Percentiles rank a stretch among this genome's conserved stretches.
phyloP scores from a whole-genome alignment of 2,888 invertebrate genomes.

The Agriopis leucophaearia region DNA sequence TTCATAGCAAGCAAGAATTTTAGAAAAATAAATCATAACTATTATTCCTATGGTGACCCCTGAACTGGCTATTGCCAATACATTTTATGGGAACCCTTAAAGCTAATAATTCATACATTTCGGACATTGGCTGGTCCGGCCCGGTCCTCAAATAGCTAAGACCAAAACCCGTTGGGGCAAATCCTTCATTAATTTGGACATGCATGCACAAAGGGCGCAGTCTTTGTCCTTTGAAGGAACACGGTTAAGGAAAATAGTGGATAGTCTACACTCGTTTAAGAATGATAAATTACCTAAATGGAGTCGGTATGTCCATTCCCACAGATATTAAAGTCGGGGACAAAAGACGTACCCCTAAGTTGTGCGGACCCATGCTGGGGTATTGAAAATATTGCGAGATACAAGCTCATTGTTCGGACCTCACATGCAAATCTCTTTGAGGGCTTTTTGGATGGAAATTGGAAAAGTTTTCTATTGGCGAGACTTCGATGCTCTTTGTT shows the following conservation, averaged over 20 bases:
- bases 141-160: slow-evolving; percentile 58
- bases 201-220: slow-evolving; percentile 70
- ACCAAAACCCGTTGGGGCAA: slow-evolving; percentile 74
- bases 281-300: slow-evolving; percentile 86
- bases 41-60: slow-evolving; percentile 49
- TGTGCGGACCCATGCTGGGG: slow-evolving; percentile 79
- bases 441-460: slow-evolving; percentile 78
- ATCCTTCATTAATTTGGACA: slow-evolving; percentile 73
- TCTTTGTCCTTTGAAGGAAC: slow-evolving; percentile 74
- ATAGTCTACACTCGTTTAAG: slow-evolving; percentile 83
- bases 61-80: slow-evolving; percentile 52
- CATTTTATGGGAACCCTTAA: slow-evolving; percentile 78
- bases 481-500: slow-evolving; percentile 76
- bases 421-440: slow-evolving; percentile 82
- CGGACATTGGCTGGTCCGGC: slow-evolving; percentile 63
- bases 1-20: slow-evolving; percentile 41
- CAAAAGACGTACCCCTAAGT: slow-evolving; percentile 76
- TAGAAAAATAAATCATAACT: slow-evolving; percentile 46
- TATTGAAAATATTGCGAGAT: slow-evolving; percentile 83
- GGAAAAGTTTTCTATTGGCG: slow-evolving; percentile 75
- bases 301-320: slow-evolving; percentile 85
- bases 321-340: slow-evolving; percentile 84
- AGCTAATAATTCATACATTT: slow-evolving; percentile 82
- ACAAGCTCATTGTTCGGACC: slow-evolving; percentile 70
- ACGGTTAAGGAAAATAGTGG: slow-evolving; percentile 73